Base-by-base conservation (phyloP, 1,140 invertebrate genomes). In the Anoplophora glabripennis region DNA sequence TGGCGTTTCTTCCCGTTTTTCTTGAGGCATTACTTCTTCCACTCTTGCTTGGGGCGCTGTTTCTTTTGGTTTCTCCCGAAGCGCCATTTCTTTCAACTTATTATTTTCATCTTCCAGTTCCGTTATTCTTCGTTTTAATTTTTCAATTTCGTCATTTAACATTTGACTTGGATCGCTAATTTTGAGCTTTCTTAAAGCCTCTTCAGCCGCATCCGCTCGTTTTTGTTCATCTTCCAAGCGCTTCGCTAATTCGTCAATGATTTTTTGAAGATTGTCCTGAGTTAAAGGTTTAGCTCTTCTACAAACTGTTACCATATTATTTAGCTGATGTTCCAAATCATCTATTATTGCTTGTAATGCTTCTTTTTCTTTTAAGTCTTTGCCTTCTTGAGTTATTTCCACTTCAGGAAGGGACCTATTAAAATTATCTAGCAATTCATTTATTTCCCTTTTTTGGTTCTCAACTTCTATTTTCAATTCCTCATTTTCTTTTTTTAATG, bases 151-250 rank as follows among this genome's bases (percentile, higher is more conserved):
- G 28, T 48, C 53, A 4, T 53, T 66, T 40, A 63, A 34, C 59
- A 61, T 65, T 4, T 53, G 59, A 10, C 59, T 56, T n/a, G 59
- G 59, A 28, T 66, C 60, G 15, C 57, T 60, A 5, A 48, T 17
- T 52, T 66, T 66, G n/a, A 63, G 18, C 9, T 54, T 62, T 12
- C 28, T 33, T 12, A 63, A 14, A 14, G 56, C 48, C 15, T 53
- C 47, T 53, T 66, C 64, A n/a, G 64, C 57, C 8, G 15, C 15
- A n/a, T 60, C 48, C 12, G 60, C 60, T 5, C 63, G 48, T 52
- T 52, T 57, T 52, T 63, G 42, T 37, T 66, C 55, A 3, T 67
- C 57, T 55, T 68, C 63, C 8, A 71, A 15, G 17, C 65, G 59
- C 35, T 53, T 63, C 9, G 48, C 41, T 28, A 72, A 34, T 33